Percentiles rank a stretch among this genome's conserved stretches.
Evolutionary conservation across 2,888 invertebrate genomes (phyloP).

Genomic region (Lochmaea capreae): DNA sequence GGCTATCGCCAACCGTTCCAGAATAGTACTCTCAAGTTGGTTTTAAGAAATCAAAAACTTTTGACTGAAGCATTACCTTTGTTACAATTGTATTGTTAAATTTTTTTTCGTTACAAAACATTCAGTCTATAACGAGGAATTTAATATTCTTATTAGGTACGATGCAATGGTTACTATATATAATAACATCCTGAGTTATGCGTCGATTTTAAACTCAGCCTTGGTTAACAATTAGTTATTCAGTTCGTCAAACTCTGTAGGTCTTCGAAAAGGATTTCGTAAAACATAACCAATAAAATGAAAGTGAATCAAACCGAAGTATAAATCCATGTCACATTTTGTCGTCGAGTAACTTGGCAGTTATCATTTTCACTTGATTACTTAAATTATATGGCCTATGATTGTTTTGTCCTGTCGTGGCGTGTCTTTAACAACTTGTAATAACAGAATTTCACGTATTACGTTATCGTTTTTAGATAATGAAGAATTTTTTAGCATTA

Average conservation of each 20-base stretch:
- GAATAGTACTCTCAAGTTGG: too few species aligned
- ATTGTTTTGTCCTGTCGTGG: constrained; percentile 2
- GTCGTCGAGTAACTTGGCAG: not conserved
- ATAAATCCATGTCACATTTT: constrained; percentile 31
- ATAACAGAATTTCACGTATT: constrained; percentile 4
- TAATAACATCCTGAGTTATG: not conserved
- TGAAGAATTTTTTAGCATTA: not conserved
- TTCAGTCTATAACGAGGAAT: too few species aligned
- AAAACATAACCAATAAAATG: constrained; percentile 44
- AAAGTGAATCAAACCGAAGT: constrained; percentile 36
- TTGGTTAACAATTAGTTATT: constrained; percentile 35
- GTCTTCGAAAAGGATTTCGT: constrained; percentile 39
- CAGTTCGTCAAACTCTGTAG: constrained; percentile 33
- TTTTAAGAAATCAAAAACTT: too few species aligned
- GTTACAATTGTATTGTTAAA: too few species aligned
- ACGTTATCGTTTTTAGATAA: not conserved
- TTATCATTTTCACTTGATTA: constrained; percentile 43
- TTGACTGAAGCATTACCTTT: too few species aligned
- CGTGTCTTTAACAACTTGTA: not conserved
- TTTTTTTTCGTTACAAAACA: too few species aligned
- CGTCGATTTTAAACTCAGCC: constrained; percentile 29
- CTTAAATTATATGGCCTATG: constrained; percentile 33
- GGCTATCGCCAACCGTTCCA: too few species aligned
- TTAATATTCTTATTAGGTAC: too few species aligned
- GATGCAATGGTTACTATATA: not conserved